Base-by-base conservation (phyloP, 2,888 invertebrate species). In the Caenorhabditis zanzibari region DNA sequence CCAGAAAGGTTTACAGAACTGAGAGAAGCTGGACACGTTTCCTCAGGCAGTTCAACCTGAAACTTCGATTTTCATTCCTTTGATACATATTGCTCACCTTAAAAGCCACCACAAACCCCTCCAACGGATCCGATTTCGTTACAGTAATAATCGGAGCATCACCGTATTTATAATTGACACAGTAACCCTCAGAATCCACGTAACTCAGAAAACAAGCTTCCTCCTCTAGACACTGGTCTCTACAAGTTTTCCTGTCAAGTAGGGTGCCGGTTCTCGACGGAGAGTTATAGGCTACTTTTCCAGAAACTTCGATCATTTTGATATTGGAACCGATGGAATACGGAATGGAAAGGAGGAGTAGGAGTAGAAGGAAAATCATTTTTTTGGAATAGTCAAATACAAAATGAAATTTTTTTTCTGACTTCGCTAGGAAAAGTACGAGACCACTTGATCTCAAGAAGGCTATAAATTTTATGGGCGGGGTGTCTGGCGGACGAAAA, bases 91-190 rank as follows among this genome's bases (percentile, higher is more conserved):
- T 1, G 4, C 22, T 56, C 12, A 63, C 41, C 35, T 63, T 63
- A 24, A 63, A 63, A 26, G 63, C 44, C 24, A 64, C 63, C 26
- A 24, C 14, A 24, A 44, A 24, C 2, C 24, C 44, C 10, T 44
- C 63, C 3, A 3, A 4, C 24, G 22, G 44, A 7, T 9, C 24
- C 0, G 61, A 16, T 22, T 38, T n/a, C n/a, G 38, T 61, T 16
- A 61, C 61, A 35, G 16, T 38, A 12, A 61, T 38, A 19, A 38
- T 38, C 22, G 26, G n/a, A 14, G 19, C 2, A 41, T 3, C 22
- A 64, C 63, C 44, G 47, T 64, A 64, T 26, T 64, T 22, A 24
- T 64, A 64, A 5, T 41, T 24, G 4, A 64, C 7, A 47, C 63
- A 64, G 44, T 44, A 14, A 26, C 24, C 44, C 0, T n/a, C 24